Conservation (phyloP, 2,797 vertebrate species). For the Microctenopoma lineatum region DNA sequence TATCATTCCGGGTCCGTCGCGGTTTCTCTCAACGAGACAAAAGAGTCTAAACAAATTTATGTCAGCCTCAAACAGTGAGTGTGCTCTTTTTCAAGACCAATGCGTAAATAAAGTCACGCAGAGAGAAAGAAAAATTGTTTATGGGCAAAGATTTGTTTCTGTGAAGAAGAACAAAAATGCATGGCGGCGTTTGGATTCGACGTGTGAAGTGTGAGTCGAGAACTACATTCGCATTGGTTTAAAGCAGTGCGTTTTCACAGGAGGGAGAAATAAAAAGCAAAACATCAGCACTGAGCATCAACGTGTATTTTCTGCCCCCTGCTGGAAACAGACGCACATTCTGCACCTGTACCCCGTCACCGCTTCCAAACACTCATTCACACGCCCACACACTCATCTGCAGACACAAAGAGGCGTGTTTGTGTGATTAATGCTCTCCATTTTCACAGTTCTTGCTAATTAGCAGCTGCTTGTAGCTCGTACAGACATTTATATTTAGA, state of each 20-base stretch:
- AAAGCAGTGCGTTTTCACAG: neutral
- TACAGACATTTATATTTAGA: conserved; percentile 42
- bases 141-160: neutral
- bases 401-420: conserved; percentile 64
- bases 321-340: conserved; percentile 41
- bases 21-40: neutral
- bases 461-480: conserved; percentile 53
- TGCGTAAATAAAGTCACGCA: neutral
- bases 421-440: conserved; percentile 62
- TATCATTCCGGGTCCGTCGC: neutral
- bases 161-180: neutral
- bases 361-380: conserved; percentile 17
- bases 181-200: neutral
- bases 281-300: neutral
- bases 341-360: neutral
- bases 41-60: neutral
- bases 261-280: neutral
- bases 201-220: neutral
- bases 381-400: conserved; percentile 53
- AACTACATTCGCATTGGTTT: neutral
- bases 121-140: too few species aligned
- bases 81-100: neutral
- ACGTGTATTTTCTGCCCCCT: conserved; percentile 61
- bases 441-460: conserved; percentile 63
- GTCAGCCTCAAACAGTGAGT: neutral